Conservation (phyloP, 2,113 vertebrate species). For the Odontophorus gujanensis region DNA sequence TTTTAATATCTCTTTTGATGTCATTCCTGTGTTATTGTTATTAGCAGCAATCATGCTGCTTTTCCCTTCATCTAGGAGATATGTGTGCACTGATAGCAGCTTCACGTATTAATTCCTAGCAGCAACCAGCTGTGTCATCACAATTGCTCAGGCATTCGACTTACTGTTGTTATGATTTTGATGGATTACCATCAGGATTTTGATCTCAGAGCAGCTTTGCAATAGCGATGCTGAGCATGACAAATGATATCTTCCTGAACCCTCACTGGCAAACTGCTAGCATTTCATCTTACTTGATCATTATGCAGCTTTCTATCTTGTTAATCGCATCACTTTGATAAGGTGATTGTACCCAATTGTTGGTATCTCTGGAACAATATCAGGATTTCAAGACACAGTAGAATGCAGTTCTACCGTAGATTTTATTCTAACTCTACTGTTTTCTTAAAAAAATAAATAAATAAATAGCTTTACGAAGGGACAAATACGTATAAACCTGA, state of each 20-base stretch:
- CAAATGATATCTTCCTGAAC: not conserved
- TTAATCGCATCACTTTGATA: constrained; percentile 22
- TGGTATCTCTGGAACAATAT: constrained; percentile 7
- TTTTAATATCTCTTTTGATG: constrained; percentile 5
- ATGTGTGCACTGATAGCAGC: not conserved
- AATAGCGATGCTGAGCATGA: not conserved
- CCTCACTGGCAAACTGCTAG: not conserved
- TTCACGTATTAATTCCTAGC: not conserved
- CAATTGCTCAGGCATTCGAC: not conserved
- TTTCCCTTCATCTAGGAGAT: not conserved
- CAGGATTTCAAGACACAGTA: not conserved
- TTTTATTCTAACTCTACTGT: not conserved
- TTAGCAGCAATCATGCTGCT: not conserved
- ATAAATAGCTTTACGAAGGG: no score
- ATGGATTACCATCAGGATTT: constrained; percentile 30
- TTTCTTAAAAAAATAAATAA: not conserved
- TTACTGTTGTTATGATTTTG: constrained; percentile 2
- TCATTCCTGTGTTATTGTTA: not conserved
- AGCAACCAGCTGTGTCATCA: constrained; percentile 21
- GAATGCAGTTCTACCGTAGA: not conserved
- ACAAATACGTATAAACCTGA: not conserved
- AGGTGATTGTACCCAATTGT: constrained; percentile 1
- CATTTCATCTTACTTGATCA: constrained; percentile 20
- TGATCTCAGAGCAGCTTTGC: constrained; percentile 19
- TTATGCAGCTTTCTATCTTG: constrained; percentile 9